Evolutionary conservation across 2,797 vertebrate species (phyloP).

Genomic region (Remorina albescens): DNA sequence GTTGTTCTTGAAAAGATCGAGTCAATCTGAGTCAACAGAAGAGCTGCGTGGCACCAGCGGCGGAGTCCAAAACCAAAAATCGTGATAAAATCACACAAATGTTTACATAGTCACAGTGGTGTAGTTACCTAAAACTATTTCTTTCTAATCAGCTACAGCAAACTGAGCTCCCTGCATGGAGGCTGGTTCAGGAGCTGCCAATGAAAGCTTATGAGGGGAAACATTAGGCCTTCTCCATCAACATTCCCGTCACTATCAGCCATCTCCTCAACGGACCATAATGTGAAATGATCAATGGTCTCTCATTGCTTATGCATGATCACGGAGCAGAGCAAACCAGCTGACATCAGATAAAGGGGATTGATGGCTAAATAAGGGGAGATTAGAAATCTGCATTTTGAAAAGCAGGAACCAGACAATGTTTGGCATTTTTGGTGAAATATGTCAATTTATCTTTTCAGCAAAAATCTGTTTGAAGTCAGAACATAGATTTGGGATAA

Average conservation of each 20-base stretch:
- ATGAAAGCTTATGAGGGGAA: constrained; percentile 3
- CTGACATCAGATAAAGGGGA: constrained; percentile 71
- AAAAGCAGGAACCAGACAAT: background rate
- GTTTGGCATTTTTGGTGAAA: background rate
- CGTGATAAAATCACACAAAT: background rate
- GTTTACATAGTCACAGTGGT: background rate
- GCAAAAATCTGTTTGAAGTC: background rate
- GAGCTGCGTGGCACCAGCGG: background rate
- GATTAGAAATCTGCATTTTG: constrained; percentile 43
- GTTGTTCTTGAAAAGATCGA: background rate
- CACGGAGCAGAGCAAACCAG: constrained; percentile 42
- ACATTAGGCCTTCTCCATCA: constrained; percentile 28
- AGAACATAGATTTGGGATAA: background rate
- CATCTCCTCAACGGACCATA: constrained; percentile 46
- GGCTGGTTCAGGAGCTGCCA: constrained; percentile 3
- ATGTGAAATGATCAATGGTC: constrained; percentile 63
- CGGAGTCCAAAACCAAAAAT: background rate
- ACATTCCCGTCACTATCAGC: constrained; percentile 44
- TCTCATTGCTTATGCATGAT: constrained; percentile 70
- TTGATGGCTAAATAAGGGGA: constrained; percentile 75
- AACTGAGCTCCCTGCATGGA: background rate
- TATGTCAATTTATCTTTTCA: too few species aligned
- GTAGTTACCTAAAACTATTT: background rate
- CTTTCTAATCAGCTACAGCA: background rate
- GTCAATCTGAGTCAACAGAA: background rate